These are phyloP conservation scores for Toxotes jaculatrix DNA, from an alignment of 2,113 vertebrate species.

Conservation along the genomic window DNA sequence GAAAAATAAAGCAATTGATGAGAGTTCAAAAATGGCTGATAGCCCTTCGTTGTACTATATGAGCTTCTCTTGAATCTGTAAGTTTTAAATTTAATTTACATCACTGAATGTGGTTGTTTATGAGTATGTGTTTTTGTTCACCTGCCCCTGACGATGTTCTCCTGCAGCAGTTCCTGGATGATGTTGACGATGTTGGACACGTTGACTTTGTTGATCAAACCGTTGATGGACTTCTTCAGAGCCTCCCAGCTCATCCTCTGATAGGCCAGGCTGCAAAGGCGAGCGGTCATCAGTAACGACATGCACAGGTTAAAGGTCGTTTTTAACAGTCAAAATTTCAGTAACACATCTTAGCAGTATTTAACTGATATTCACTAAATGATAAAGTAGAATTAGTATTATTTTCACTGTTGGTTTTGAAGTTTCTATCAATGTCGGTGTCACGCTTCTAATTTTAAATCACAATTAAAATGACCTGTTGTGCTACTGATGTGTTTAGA, in stretches of 20 bases:
- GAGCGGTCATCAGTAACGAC: not conserved
- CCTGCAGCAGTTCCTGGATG: conserved; percentile 97
- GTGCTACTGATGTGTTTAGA: too few relatives aligned
- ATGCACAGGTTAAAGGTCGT: not conserved
- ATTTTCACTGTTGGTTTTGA: too few relatives aligned
- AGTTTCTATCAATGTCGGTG: too few relatives aligned
- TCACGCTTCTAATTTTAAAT: too few relatives aligned
- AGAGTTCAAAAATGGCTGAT: too few relatives aligned
- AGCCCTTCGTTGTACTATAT: too few relatives aligned
- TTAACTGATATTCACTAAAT: too few relatives aligned
- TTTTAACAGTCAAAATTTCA: not conserved
- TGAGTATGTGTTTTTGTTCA: conserved; percentile 62
- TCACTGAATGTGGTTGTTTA: not conserved
- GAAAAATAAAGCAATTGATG: not conserved
- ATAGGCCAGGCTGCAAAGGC: conserved; percentile 90
- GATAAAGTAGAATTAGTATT: too few relatives aligned
- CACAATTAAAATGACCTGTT: too few relatives aligned
- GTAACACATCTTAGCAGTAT: too few relatives aligned
- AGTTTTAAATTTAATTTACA: too few relatives aligned
- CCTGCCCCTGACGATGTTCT: conserved; percentile 98
- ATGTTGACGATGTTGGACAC: conserved; percentile 97
- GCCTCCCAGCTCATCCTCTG: conserved; percentile 99
- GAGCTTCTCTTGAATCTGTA: too few relatives aligned
- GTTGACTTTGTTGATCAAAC: conserved; percentile 98
- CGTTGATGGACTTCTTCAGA: conserved; percentile 98